Conservation (phyloP, 2,888 invertebrate species). For the Leptopilina drosophilae region DNA sequence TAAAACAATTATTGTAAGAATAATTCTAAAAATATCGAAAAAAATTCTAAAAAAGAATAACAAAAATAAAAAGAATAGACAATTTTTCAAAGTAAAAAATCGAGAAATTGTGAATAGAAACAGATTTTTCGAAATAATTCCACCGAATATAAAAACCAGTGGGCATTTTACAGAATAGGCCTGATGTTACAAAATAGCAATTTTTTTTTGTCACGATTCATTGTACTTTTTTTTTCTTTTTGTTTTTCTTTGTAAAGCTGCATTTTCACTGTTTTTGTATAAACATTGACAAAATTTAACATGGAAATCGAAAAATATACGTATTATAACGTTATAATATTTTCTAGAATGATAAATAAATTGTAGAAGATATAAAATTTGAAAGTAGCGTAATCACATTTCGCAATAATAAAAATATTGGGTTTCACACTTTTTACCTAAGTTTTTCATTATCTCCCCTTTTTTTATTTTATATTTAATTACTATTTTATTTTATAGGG, state of each 20-base stretch:
- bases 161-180: constrained; percentile 38
- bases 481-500: too few relatives aligned
- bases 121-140: constrained; percentile 5
- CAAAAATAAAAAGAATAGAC: neutral
- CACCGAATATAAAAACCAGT: neutral
- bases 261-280: neutral
- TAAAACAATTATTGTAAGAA: too few relatives aligned
- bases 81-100: neutral
- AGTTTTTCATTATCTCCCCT: neutral
- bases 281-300: constrained; percentile 7
- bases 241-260: neutral
- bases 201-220: constrained; percentile 8
- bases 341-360: constrained; percentile 30
- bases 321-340: constrained; percentile 7
- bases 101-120: neutral
- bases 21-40: too few relatives aligned
- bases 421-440: constrained; percentile 36
- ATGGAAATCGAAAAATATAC: constrained; percentile 24
- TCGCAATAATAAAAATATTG: constrained; percentile 26
- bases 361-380: constrained; percentile 34
- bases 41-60: too few relatives aligned
- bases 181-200: constrained; percentile 27
- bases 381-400: constrained; percentile 14
- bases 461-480: too few relatives aligned
- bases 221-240: constrained; percentile 35